Evolutionary conservation across 2,797 vertebrate species (phyloP).

Genomic region (Danio aesculapii): DNA sequence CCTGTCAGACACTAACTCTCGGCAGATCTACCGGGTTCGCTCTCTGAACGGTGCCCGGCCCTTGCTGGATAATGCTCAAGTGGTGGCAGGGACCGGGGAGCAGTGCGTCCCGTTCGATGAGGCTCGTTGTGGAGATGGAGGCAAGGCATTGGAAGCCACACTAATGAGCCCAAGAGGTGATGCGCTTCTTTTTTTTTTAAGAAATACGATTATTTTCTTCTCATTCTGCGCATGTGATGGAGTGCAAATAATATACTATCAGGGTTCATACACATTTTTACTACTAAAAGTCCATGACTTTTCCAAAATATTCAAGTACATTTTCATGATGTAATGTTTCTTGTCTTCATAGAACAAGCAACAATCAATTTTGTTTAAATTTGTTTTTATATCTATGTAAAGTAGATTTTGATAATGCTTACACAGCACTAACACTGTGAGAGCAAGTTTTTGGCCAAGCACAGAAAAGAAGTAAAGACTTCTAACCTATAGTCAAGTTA

Average conservation of each 20-base stretch:
- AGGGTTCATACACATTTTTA: no score
- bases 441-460: no score
- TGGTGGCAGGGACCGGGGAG: constrained; percentile 88
- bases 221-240: not conserved
- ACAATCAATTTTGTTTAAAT: no score
- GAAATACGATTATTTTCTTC: not conserved
- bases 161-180: constrained; percentile 90
- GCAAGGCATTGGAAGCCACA: constrained; percentile 88
- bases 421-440: no score
- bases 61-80: constrained; percentile 83
- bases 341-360: no score
- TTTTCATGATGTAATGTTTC: no score
- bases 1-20: constrained; percentile 89
- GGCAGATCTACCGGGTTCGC: constrained; percentile 85
- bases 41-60: constrained; percentile 81
- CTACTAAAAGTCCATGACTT: no score
- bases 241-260: not conserved
- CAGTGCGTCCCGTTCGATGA: constrained; percentile 90
- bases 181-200: not conserved
- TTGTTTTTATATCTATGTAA: no score
- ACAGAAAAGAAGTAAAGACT: no score
- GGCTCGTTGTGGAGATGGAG: constrained; percentile 86
- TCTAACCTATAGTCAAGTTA: no score
- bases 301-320: no score
- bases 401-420: no score